Base-by-base conservation (phyloP, 2,888 invertebrate genomes). In the Galerucella nymphaeae region DNA sequence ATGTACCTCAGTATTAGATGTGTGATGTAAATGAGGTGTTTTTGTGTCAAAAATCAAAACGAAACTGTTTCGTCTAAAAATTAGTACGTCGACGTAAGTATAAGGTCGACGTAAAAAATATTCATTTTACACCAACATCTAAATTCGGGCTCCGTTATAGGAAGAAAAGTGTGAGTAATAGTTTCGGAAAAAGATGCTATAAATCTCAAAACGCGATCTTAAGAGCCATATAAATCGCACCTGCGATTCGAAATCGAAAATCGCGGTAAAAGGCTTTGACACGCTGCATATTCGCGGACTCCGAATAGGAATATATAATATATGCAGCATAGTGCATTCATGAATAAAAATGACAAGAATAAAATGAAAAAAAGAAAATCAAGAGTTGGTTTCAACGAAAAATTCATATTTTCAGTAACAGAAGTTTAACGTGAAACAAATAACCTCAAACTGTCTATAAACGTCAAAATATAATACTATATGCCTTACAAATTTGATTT, bases 141-240 rank as follows among this genome's bases (percentile, higher is more conserved):
- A 45, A 16, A 53, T 62, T 62, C 30, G 5, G 61, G 2, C 6
- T 18, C 61, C 61, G 61, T 42, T 41, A 4, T 41, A 18, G 20
- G 18, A 38, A 30, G 66, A 66, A 66, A 72, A 72, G 75, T 75
- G 72, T 70, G 75, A 69, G 85, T 86, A 84, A 86, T 86, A 86
- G 86, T 85, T 85, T 84, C 83, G 81, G 78, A 85, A 85, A 86
- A 86, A 85, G 85, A 81, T 82, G 83, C 81, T 82, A 84, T 87
- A 87, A 86, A 87, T 87, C 86, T 85, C 81, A 80, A 82, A 85
- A 85, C 86, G 85, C 86, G 86, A 86, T 86, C 86, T 86, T 85
- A 83, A 82, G 85, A 84, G 84, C 81, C 83, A 84, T 85, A 87
- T 87, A 87, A 86, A 87, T 86, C 84, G 85, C 86, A 87, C 86